These are phyloP conservation scores for Pangasianodon hypophthalmus DNA, from an alignment of 2,113 vertebrate genomes.

Conservation along the genomic window DNA sequence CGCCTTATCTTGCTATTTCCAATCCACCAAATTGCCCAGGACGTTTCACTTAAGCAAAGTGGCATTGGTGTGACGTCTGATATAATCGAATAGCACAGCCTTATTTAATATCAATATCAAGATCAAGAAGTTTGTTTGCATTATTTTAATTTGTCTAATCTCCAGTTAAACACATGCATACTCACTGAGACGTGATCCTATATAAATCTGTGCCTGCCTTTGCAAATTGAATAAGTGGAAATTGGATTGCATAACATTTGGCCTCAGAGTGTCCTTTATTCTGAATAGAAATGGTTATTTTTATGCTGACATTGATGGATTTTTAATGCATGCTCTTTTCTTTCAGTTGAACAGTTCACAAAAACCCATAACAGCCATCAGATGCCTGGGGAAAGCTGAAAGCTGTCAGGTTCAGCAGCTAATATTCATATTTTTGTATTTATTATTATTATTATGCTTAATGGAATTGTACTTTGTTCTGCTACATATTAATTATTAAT, in stretches of 20 bases:
- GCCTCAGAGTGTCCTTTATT: background rate
- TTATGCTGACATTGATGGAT: conserved; percentile 15
- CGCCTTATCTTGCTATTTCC: background rate
- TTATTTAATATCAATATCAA: background rate
- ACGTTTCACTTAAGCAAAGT: background rate
- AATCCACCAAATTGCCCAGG: background rate
- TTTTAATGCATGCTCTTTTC: background rate
- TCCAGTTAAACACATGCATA: conserved; percentile 19
- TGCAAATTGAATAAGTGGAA: conserved; percentile 37
- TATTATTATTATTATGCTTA: background rate
- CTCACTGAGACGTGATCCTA: conserved; percentile 17
- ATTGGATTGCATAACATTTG: conserved; percentile 42
- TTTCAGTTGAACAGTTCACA: background rate
- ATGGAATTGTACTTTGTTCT: background rate
- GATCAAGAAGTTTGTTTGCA: background rate
- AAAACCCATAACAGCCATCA: background rate
- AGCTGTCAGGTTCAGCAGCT: background rate
- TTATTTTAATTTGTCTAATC: conserved; percentile 23
- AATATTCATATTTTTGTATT: background rate
- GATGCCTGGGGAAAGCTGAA: background rate
- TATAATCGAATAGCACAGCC: conserved; percentile 2
- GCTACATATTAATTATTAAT: background rate
- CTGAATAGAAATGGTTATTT: background rate
- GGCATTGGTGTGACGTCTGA: background rate
- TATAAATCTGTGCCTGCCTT: conserved; percentile 16